phyloP scores from a whole-genome alignment of 1,140 invertebrate species.

The Solen grandis region DNA sequence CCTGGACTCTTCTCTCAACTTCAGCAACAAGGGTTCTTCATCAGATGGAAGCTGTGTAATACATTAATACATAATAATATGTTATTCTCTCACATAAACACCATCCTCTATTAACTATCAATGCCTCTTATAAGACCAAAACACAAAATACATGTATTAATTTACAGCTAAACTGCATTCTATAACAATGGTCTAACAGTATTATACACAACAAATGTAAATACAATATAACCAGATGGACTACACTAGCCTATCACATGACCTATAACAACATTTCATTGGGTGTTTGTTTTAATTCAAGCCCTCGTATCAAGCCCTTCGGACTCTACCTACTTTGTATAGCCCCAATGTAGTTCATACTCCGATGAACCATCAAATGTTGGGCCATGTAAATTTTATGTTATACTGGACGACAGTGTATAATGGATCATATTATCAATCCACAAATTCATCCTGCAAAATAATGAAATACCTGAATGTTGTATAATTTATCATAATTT shows the following conservation, averaged over 20 bases:
- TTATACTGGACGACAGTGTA: no score
- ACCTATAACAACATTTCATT: slow-evolving; percentile 11
- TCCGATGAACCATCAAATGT: no score
- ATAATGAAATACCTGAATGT: no score
- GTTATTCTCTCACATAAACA: neutral
- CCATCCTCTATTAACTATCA: slow-evolving; percentile 27
- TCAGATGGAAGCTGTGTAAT: slow-evolving; percentile 85
- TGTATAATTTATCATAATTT: no score
- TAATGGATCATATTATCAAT: no score
- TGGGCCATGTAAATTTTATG: no score
- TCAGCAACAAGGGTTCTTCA: slow-evolving; percentile 88
- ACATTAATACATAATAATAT: slow-evolving; percentile 33
- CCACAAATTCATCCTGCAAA: no score
- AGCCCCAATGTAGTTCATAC: no score
- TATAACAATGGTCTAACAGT: neutral
- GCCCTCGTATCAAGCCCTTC: no score
- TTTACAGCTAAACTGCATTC: neutral
- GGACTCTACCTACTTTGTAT: no score
- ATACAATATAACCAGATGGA: neutral
- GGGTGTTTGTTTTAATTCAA: no score
- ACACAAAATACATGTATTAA: slow-evolving; percentile 33
- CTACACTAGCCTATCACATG: no score
- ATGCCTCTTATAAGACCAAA: slow-evolving; percentile 6
- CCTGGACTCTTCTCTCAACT: slow-evolving; percentile 92
- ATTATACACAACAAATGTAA: neutral